These are phyloP conservation scores for Armadillidium nasatum DNA, from an alignment of 1,140 invertebrate species.

Conservation along the genomic window DNA sequence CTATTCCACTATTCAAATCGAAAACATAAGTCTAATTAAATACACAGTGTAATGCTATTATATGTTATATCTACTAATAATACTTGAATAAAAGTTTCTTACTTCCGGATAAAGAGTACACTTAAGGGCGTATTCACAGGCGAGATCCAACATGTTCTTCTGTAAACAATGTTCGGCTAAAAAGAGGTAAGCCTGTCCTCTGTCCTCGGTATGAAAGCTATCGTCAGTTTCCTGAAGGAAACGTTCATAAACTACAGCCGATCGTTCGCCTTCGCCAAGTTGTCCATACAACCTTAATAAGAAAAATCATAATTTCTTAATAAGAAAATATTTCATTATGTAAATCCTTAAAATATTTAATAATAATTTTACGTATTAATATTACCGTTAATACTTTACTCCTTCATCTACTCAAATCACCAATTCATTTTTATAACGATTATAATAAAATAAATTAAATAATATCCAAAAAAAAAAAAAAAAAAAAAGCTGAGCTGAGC, in stretches of 20 bases:
- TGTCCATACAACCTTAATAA: constrained; percentile 74
- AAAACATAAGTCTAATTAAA: too few relatives aligned
- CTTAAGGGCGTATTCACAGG: constrained; percentile 86
- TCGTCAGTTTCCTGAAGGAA: constrained; percentile 72
- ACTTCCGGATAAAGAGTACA: constrained; percentile 73
- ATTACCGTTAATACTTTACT: too few relatives aligned
- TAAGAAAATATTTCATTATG: too few relatives aligned
- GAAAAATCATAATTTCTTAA: too few relatives aligned
- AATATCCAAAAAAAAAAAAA: too few relatives aligned
- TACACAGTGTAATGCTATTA: too few relatives aligned
- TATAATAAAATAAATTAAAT: too few relatives aligned
- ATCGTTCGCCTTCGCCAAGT: constrained; percentile 75
- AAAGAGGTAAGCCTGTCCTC: constrained; percentile 80
- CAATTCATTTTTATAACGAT: too few relatives aligned
- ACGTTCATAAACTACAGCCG: constrained; percentile 83
- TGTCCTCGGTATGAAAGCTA: constrained; percentile 55
- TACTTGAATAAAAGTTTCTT: constrained; percentile 44
- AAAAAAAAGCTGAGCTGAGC: too few relatives aligned
- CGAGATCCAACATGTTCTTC: constrained; percentile 70
- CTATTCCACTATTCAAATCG: neutral
- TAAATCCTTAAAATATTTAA: too few relatives aligned
- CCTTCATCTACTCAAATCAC: too few relatives aligned
- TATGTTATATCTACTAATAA: neutral
- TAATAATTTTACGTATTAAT: too few relatives aligned
- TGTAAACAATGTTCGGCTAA: constrained; percentile 84